These are phyloP conservation scores for Hemistola chrysoprasaria DNA, from an alignment of 2,888 invertebrate species.

Conservation along the genomic window DNA sequence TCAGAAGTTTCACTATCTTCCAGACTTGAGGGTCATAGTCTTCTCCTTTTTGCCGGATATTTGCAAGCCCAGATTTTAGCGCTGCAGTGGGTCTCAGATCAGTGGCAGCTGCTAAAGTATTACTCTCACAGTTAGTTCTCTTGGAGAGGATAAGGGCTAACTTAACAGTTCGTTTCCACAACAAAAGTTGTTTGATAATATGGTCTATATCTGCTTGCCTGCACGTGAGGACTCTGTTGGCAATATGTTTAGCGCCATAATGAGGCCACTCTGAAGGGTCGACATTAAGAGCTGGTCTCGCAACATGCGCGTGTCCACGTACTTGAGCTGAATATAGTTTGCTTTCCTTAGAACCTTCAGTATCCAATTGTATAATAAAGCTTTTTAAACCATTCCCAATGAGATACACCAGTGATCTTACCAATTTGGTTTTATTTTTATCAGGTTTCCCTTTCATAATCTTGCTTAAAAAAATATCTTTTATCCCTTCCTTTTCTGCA, in stretches of 20 bases:
- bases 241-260: conserved; percentile 50
- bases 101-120: too few relatives aligned
- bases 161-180: conserved; percentile 41
- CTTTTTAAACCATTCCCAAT: conserved; percentile 19
- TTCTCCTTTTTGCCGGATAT: conserved; percentile 27
- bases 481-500: conserved; percentile 45
- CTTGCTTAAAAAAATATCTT: conserved; percentile 30
- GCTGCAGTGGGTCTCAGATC: conserved; percentile 20
- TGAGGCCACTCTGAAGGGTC: conserved; percentile 39
- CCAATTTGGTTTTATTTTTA: conserved; percentile 8
- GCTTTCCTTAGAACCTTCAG: conserved; percentile 12
- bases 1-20: conserved; percentile 41
- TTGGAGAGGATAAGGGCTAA: conserved; percentile 43
- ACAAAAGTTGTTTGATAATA: conserved; percentile 34
- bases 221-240: conserved; percentile 43
- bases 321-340: conserved; percentile 38
- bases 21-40: conserved; percentile 41
- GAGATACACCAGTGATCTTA: conserved; percentile 26
- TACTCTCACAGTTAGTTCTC: too few relatives aligned
- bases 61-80: conserved; percentile 39
- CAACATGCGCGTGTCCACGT: conserved; percentile 45
- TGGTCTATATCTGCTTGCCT: conserved; percentile 32
- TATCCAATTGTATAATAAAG: conserved; percentile 26
- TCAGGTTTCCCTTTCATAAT: not conserved
- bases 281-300: conserved; percentile 42